Percentiles rank a stretch among this genome's conserved stretches.
These are phyloP conservation scores for Nebria brevicollis DNA, from an alignment of 2,888 invertebrate species.

Conservation along the genomic window DNA sequence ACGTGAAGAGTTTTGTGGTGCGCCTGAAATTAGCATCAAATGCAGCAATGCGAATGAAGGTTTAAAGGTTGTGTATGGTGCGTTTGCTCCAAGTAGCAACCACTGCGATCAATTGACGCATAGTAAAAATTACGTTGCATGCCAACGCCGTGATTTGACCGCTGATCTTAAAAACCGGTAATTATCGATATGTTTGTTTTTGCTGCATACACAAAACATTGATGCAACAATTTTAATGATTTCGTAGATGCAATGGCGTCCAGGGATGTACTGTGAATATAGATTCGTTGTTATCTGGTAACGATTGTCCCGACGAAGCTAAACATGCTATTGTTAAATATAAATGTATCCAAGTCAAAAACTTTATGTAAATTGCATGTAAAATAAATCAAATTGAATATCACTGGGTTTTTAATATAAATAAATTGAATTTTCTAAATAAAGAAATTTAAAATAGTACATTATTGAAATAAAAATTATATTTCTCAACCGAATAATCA, in stretches of 20 bases:
- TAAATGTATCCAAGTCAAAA: background rate
- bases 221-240: background rate
- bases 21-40: background rate
- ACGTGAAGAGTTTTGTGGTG: background rate
- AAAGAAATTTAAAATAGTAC: no score
- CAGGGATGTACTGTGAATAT: background rate
- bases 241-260: background rate
- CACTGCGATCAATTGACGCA: background rate
- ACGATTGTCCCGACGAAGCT: background rate
- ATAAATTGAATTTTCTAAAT: no score
- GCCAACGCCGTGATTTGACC: background rate
- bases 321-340: conserved; percentile 1
- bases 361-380: background rate
- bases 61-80: background rate
- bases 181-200: no score
- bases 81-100: background rate
- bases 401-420: no score
- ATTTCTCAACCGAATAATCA: no score
- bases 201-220: no score
- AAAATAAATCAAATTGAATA: background rate
- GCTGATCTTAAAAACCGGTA: background rate
- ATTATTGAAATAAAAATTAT: no score
- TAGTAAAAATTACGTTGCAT: background rate
- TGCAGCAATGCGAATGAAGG: background rate
- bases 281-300: background rate